Conservation (phyloP, 1,140 invertebrate genomes). For the Macrosteles quadrilineatus region DNA sequence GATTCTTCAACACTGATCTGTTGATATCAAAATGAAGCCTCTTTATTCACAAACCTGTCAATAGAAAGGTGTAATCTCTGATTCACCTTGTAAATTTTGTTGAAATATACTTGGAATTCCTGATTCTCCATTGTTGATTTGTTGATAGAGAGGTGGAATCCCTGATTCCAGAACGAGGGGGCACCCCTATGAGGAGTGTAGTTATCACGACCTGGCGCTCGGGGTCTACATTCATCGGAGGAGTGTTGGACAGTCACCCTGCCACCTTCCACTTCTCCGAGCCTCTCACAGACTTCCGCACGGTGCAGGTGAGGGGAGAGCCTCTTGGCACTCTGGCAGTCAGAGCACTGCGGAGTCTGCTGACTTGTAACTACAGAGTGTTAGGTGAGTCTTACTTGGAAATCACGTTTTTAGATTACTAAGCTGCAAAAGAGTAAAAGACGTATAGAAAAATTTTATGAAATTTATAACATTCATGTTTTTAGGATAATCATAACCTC, state of each 20-base stretch:
- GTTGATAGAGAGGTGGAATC: conserved; percentile 11
- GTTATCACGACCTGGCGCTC: conserved; percentile 48
- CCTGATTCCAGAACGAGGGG: conserved; percentile 36
- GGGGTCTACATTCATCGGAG: conserved; percentile 50
- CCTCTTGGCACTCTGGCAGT: conserved; percentile 38
- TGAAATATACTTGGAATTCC: no score
- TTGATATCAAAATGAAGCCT: no score
- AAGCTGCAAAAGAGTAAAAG: no score
- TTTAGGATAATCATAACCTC: no score
- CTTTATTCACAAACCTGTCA: no score
- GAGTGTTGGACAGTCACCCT: conserved; percentile 48
- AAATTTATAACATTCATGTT: no score
- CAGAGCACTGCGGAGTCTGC: conserved; percentile 39
- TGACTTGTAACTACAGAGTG: conserved; percentile 43
- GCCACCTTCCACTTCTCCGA: conserved; percentile 51
- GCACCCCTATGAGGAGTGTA: conserved; percentile 39
- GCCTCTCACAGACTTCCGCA: conserved; percentile 46
- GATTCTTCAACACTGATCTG: no score
- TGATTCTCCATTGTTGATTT: no score
- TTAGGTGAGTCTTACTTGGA: conserved; percentile 42
- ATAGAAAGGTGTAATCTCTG: no score
- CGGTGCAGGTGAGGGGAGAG: conserved; percentile 42
- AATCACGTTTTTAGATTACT: no score
- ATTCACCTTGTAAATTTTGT: no score
- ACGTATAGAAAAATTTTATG: no score